These are phyloP conservation scores for Eristalis intricaria DNA, from an alignment of 2,888 invertebrate species.

Conservation along the genomic window DNA sequence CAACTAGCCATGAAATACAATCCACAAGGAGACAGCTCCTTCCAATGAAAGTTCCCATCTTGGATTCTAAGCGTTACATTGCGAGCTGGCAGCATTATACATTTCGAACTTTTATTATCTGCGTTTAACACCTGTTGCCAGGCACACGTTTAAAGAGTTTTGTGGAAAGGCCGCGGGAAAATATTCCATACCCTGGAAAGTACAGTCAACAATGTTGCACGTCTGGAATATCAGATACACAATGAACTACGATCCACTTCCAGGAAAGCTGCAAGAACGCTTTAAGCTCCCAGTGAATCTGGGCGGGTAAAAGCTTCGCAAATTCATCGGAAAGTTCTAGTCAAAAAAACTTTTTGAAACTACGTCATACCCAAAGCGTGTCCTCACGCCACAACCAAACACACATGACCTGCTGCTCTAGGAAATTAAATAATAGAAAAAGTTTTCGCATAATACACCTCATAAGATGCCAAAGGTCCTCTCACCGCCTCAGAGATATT, in stretches of 20 bases:
- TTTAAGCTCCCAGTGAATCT: constrained; percentile 46
- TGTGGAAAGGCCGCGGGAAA: constrained; percentile 18
- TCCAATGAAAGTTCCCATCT: not conserved
- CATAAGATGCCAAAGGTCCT: constrained; percentile 19
- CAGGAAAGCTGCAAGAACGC: constrained; percentile 50
- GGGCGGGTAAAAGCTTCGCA: constrained; percentile 60
- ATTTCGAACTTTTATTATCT: not conserved
- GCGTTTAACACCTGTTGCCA: constrained; percentile 47
- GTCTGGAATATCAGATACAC: constrained; percentile 27
- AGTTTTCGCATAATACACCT: not conserved
- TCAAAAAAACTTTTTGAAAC: constrained; percentile 16
- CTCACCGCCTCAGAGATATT: not conserved
- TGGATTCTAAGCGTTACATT: not conserved
- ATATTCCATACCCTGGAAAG: constrained; percentile 15
- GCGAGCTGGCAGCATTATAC: not conserved
- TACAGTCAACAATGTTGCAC: constrained; percentile 37
- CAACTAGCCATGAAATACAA: not conserved
- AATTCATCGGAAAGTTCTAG: constrained; percentile 35
- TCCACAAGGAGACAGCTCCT: not conserved
- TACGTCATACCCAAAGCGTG: constrained; percentile 45
- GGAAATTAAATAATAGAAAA: constrained; percentile 30
- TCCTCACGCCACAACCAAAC: constrained; percentile 25
- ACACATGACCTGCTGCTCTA: constrained; percentile 6
- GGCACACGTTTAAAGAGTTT: not conserved
- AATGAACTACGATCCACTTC: constrained; percentile 56